Evolutionary conservation across 1,140 invertebrate genomes (phyloP), one percentile per base, ranked within the genome.

Genomic region (Streblospio benedicti): DNA sequence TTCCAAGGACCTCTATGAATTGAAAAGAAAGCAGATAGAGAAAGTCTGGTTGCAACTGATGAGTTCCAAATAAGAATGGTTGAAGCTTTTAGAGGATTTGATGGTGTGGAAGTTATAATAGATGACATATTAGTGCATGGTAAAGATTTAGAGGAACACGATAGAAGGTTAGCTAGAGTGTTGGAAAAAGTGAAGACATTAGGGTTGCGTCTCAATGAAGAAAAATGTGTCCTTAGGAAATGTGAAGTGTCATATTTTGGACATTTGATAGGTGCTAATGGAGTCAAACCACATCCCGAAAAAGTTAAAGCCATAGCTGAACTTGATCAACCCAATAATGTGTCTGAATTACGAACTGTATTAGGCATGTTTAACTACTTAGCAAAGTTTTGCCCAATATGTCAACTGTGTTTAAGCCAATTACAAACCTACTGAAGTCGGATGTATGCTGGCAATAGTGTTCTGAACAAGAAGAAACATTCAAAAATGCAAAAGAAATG

Each of bases 321-420:
- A 23, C 16, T 49, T 12, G 16, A 14, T 9, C 12, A 14, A 49
- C 45, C 45, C 12, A 25, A 9, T 16, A 49, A 49, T 25, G 23
- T 49, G 9, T n/a, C 45, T 49, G 45, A 49, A 9, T 25, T 49
- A 14, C 9, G 53, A 28, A n/a, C n/a, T n/a, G 20, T 57, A 20
- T 38, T 61, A n/a, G 60, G 45, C 6, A 62, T 62, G 44, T 23
- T 49, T 18, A 61, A 61, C 44, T 61, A 58, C 45, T 41, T 61
- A 4, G 33, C 41, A n/a, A 43, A 27, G 5, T 61, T 33, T 45
- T n/a, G 57, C 16, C 20, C 1, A 57, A 18, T 49, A 30, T 57
- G 30, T 28, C 43, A n/a, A 49, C 43, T 14, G 12, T 57, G 12
- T 4, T 43, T 27, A 45, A 30, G 14, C 54, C 53, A 5, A n/a